Conservation (phyloP, 2,797 vertebrate species). For the Clarias fuscus region DNA sequence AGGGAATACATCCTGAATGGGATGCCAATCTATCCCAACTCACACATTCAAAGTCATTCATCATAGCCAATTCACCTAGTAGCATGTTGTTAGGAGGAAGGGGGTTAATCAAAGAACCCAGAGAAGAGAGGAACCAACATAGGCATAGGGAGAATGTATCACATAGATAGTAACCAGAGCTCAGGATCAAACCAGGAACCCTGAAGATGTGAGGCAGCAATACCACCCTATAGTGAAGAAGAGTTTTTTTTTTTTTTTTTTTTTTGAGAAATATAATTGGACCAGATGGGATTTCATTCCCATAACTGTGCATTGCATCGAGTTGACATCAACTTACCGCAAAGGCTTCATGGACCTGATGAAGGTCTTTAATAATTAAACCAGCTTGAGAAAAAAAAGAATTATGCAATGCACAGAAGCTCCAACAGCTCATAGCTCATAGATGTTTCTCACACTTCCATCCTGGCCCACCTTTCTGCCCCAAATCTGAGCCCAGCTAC, state of each 20-base stretch:
- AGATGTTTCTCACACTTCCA: slow-evolving; percentile 57
- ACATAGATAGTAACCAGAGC: background rate
- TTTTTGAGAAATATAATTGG: slow-evolving; percentile 19
- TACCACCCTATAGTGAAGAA: background rate
- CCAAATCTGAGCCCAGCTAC: background rate
- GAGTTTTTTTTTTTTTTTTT: background rate
- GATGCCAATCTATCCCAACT: background rate
- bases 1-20: too few species aligned
- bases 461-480: slow-evolving; percentile 3
- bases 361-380: slow-evolving; percentile 76
- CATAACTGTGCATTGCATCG: background rate
- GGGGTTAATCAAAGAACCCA: background rate
- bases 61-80: background rate
- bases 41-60: background rate
- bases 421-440: slow-evolving; percentile 15
- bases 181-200: background rate
- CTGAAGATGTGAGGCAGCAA: background rate
- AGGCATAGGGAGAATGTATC: background rate
- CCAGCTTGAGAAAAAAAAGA: slow-evolving; percentile 75
- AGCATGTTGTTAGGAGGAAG: background rate
- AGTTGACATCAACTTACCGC: background rate
- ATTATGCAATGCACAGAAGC: slow-evolving; percentile 53
- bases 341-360: background rate
- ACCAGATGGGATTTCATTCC: slow-evolving; percentile 17
- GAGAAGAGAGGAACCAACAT: background rate